phyloP scores from a whole-genome alignment of 1,140 invertebrate species.

The Drosophila yakuba region DNA sequence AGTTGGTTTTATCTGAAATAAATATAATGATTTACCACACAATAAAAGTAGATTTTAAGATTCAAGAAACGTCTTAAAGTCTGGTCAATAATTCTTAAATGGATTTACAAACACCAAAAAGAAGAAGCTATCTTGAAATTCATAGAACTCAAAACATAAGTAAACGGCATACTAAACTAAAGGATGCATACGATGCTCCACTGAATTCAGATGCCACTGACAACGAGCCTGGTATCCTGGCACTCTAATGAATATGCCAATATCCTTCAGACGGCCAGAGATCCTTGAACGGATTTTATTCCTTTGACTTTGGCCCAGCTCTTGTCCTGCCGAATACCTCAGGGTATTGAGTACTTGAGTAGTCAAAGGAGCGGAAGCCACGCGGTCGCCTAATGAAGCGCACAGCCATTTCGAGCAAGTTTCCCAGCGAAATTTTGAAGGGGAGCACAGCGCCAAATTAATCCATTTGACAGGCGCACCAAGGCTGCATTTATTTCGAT shows the following conservation, averaged over 20 bases:
- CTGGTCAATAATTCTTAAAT: too few relatives aligned
- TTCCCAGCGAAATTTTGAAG: conserved; percentile 3
- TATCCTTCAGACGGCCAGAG: conserved; percentile 29
- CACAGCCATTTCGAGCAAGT: conserved; percentile 17
- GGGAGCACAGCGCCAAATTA: conserved; percentile 8
- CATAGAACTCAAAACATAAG: neutral
- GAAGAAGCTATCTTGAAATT: neutral
- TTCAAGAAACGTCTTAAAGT: too few relatives aligned
- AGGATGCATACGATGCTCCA: conserved; percentile 26
- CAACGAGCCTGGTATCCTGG: conserved; percentile 26
- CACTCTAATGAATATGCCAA: conserved; percentile 20
- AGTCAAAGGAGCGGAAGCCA: conserved; percentile 23
- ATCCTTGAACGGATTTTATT: conserved; percentile 49
- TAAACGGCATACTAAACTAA: conserved; percentile 13
- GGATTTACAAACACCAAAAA: neutral
- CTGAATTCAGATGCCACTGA: conserved; percentile 20
- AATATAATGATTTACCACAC: too few relatives aligned
- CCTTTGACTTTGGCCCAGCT: conserved; percentile 9
- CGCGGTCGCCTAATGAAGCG: conserved; percentile 31
- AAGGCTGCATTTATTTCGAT: conserved; percentile 52
- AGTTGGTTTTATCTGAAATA: too few relatives aligned
- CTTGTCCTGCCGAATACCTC: conserved; percentile 38
- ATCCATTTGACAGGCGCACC: conserved; percentile 42
- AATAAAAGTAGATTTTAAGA: too few relatives aligned
- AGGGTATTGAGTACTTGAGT: conserved; percentile 2